Base-by-base conservation (phyloP, 2,797 vertebrate genomes). In the Gymnodraco acuticeps region DNA sequence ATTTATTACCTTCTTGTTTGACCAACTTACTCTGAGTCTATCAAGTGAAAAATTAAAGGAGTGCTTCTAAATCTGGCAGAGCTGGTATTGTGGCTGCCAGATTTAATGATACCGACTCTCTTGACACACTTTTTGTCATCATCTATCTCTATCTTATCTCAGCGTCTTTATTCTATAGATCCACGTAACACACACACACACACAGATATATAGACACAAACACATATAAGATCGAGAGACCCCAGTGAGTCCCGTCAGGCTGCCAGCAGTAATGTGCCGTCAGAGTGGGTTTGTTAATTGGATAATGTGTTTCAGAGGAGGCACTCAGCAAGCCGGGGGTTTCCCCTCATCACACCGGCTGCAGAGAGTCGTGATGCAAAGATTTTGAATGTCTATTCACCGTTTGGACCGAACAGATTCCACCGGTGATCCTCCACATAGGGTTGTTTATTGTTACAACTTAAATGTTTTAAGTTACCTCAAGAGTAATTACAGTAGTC, bases 211-310 rank as follows among this genome's bases (percentile, higher is more conserved):
- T 27, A 27, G 27, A 27, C 27, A 27, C 4, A 27, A 27, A 27
- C 4, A 27, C 27, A 27, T 27, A 27, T 5, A 27, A 27, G 27
- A 27, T 27, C 27, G 66, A 31, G 50, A 85, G 71, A 71, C 77
- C 69, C 70, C 50, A 33, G 51, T 41, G 66, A 75, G 79, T 78
- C 74, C 68, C 63, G 45, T 71, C 73, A 75, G 69, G 65, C 87
- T 86, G 88, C 86, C 88, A 86, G 80, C 75, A 66, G 75, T 90
- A 86, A 92, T 90, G 78, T 90, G 70, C 87, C 84, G 87, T 90
- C 82, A 82, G 42, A 86, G 80, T 72, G 61, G 58, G 48, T 81
- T 67, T 45, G 66, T 58, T 91, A 88, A 93, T 91, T 90, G 89
- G 91, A 91, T 93, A 89, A 93, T 88, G 77, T 84, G 81, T 76